A percentile compares a stretch with the other conserved stretches of the same genome.
phyloP scores from a whole-genome alignment of 2,113 vertebrate species.

The Carettochelys insculpta region DNA sequence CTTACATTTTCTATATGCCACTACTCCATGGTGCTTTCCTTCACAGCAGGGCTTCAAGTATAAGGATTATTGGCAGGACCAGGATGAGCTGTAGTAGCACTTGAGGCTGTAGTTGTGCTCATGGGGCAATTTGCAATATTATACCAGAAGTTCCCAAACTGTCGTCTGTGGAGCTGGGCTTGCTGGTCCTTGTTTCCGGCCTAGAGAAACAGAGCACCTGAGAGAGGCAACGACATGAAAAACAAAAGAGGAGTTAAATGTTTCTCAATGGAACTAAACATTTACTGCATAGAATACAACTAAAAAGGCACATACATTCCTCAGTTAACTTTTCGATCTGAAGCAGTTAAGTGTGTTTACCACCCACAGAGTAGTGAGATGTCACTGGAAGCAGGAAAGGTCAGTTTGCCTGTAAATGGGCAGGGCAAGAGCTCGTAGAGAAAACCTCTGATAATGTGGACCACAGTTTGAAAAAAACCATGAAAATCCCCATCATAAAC shows the following conservation, averaged over 20 bases:
- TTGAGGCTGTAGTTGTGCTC: accelerated
- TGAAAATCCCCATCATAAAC: neutral
- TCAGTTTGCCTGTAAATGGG: neutral
- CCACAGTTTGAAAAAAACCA: neutral
- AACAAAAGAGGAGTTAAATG: neutral
- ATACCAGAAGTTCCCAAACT: neutral
- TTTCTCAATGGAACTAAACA: neutral
- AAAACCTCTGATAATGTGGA: neutral
- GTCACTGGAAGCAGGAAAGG: neutral
- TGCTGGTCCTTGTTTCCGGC: neutral
- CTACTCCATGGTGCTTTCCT: neutral
- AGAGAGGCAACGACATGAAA: neutral
- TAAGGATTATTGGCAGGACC: neutral
- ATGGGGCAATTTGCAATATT: neutral
- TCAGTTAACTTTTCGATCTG: neutral
- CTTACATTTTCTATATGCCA: accelerated
- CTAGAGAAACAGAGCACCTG: neutral
- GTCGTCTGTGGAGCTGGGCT: neutral
- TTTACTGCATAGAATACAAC: neutral
- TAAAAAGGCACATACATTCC: neutral
- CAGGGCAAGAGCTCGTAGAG: neutral
- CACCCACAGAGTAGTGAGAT: neutral
- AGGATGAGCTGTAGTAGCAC: neutral
- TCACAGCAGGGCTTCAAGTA: neutral
- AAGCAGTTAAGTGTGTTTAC: neutral